Percentiles rank a stretch among this genome's conserved stretches.
Conservation (phyloP, 2,888 invertebrate species). For the Mechanitis messenoides region DNA sequence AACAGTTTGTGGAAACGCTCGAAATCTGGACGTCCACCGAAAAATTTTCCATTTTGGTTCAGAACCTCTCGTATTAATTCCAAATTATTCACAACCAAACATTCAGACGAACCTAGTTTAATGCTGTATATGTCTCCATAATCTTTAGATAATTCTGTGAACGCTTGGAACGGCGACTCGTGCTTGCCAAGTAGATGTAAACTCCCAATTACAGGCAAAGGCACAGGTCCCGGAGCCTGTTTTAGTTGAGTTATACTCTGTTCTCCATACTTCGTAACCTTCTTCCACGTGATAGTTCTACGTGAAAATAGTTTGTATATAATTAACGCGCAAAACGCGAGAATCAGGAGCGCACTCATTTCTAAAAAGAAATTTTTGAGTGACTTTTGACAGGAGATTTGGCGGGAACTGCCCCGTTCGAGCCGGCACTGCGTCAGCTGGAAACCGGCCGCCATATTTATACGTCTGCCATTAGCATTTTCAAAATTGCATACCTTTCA, state of each 20-base stretch:
- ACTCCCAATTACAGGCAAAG: conserved; percentile 82
- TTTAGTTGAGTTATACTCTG: conserved; percentile 40
- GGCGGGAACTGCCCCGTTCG: conserved; percentile 50
- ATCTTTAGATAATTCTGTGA: conserved; percentile 80
- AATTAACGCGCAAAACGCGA: conserved; percentile 45
- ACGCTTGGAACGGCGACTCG: conserved; percentile 83
- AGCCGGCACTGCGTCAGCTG: conserved; percentile 37
- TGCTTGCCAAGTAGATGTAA: conserved; percentile 80
- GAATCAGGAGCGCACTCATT: conserved; percentile 65
- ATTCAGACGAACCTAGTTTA: conserved; percentile 80
- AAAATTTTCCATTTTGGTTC: conserved; percentile 86
- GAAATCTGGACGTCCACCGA: conserved; percentile 90
- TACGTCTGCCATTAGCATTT: conserved; percentile 33
- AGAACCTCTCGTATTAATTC: conserved; percentile 84
- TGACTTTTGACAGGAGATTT: conserved; percentile 46
- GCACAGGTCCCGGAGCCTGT: conserved; percentile 80
- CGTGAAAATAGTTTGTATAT: conserved; percentile 52
- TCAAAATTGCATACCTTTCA: conserved; percentile 2
- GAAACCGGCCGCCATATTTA: conserved; percentile 35
- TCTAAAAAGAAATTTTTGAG: conserved; percentile 57
- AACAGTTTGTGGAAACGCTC: conserved; percentile 87
- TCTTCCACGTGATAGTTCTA: conserved; percentile 42
- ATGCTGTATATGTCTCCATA: conserved; percentile 86
- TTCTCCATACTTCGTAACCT: conserved; percentile 43
- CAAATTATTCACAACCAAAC: conserved; percentile 85